These are phyloP conservation scores for Adoxophyes honmai DNA, from an alignment of 1,140 invertebrate genomes.

Conservation along the genomic window DNA sequence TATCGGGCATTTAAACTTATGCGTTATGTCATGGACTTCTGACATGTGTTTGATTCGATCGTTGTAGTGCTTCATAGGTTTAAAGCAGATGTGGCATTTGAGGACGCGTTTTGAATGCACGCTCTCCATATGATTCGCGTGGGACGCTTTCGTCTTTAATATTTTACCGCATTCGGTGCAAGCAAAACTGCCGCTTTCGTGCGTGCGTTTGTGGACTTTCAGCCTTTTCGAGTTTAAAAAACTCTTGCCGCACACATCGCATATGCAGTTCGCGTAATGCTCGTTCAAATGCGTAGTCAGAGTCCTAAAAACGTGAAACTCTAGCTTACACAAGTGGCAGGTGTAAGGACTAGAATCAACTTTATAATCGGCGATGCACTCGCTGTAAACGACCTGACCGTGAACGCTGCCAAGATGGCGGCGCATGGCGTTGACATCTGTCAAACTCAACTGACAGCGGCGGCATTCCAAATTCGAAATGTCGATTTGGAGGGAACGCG, in stretches of 20 bases:
- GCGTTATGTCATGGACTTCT: constrained; percentile 53
- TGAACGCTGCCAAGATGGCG: constrained; percentile 48
- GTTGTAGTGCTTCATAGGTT: constrained; percentile 68
- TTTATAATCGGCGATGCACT: constrained; percentile 65
- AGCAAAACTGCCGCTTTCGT: constrained; percentile 52
- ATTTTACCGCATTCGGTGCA: constrained; percentile 55
- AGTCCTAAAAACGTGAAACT: constrained; percentile 62
- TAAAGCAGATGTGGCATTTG: constrained; percentile 62
- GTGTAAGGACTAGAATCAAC: constrained; percentile 47
- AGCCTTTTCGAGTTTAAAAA: constrained; percentile 58
- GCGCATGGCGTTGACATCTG: constrained; percentile 46
- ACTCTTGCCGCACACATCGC: constrained; percentile 63
- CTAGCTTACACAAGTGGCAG: constrained; percentile 52
- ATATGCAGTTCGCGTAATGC: constrained; percentile 65
- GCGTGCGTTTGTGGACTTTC: constrained; percentile 58
- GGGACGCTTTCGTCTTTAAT: constrained; percentile 54
- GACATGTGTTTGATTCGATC: constrained; percentile 67
- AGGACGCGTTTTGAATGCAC: constrained; percentile 53
- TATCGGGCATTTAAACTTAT: constrained; percentile 57
- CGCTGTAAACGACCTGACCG: constrained; percentile 51
- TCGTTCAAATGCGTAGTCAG: constrained; percentile 60
- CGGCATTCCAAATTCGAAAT: constrained; percentile 61
- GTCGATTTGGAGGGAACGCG: constrained; percentile 62
- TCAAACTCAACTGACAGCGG: constrained; percentile 44
- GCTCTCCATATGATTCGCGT: constrained; percentile 60